Evolutionary conservation across 2,888 invertebrate genomes (phyloP).

Genomic region (Dynastes maya): DNA sequence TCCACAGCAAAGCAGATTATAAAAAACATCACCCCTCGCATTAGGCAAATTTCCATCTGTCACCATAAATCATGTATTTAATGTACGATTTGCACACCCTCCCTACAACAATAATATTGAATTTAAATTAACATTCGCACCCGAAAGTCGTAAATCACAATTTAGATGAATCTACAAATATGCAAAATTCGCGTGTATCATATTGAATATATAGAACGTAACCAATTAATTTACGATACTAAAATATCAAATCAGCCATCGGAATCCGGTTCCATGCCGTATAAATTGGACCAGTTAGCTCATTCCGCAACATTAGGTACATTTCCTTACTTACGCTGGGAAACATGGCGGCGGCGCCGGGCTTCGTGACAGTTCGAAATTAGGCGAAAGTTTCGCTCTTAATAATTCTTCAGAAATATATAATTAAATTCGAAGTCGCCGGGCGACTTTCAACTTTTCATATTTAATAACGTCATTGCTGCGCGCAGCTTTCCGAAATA

Average conservation of each 20-base stretch:
- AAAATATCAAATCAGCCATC: neutral
- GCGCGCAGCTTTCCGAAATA: conserved; percentile 28
- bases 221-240: neutral
- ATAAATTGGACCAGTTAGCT: neutral
- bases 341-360: neutral
- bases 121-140: too few relatives aligned
- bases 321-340: neutral
- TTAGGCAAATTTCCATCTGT: too few relatives aligned
- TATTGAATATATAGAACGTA: neutral
- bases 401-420: conserved; percentile 35
- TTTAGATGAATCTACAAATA: too few relatives aligned
- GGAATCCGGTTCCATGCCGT: neutral
- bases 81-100: too few relatives aligned
- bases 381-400: conserved; percentile 30
- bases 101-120: too few relatives aligned
- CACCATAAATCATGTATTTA: too few relatives aligned
- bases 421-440: conserved; percentile 30
- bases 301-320: neutral
- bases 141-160: too few relatives aligned
- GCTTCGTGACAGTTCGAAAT: conserved; percentile 14
- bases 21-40: too few relatives aligned
- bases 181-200: too few relatives aligned
- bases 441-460: conserved; percentile 26
- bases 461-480: conserved; percentile 24
- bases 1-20: too few relatives aligned